These are phyloP conservation scores for Pammene aurita DNA, from an alignment of 2,888 invertebrate genomes.

Conservation along the genomic window DNA sequence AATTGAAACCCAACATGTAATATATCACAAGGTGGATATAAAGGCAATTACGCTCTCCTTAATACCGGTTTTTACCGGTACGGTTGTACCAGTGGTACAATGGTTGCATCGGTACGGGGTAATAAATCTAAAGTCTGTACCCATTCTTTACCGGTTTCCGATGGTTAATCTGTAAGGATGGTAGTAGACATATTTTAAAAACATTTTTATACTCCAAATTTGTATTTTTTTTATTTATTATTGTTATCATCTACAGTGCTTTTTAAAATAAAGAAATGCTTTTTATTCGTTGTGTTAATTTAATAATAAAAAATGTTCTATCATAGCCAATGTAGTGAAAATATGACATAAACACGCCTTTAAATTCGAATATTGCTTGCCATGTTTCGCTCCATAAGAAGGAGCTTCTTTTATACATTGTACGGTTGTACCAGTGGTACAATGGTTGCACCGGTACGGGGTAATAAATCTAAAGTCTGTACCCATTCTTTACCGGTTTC, in stretches of 20 bases:
- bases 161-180: constrained; percentile 20
- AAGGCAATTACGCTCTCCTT: constrained; percentile 37
- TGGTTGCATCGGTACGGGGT: constrained; percentile 17
- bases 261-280: too few species aligned
- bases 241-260: too few species aligned
- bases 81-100: constrained; percentile 21
- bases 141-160: constrained; percentile 33
- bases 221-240: not conserved
- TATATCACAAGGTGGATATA: constrained; percentile 36
- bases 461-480: constrained; percentile 33
- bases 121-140: constrained; percentile 32
- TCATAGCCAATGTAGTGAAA: too few species aligned
- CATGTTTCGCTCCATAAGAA: too few species aligned
- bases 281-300: too few species aligned
- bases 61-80: constrained; percentile 36
- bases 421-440: constrained; percentile 25
- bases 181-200: not conserved
- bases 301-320: too few species aligned
- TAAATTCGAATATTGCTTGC: too few species aligned
- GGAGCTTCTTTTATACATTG: too few species aligned
- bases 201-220: not conserved
- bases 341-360: too few species aligned
- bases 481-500: constrained; percentile 30
- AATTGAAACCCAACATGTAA: constrained; percentile 36
- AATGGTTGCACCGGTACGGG: constrained; percentile 17